Percentiles rank a stretch among this genome's conserved stretches.
Conservation (phyloP, 2,888 invertebrate species). For the Pardosa pseudoannulata region DNA sequence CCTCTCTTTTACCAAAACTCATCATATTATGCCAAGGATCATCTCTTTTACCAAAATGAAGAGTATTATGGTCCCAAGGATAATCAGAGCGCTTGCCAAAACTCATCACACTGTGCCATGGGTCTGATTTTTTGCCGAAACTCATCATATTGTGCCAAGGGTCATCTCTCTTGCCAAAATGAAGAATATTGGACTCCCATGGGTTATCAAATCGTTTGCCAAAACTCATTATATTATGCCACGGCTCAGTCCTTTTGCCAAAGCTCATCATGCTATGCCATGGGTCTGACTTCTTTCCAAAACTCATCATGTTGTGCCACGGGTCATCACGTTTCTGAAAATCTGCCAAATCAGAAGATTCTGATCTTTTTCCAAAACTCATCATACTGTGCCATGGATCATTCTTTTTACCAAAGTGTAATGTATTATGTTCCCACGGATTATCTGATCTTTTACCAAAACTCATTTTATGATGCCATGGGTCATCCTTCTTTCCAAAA, state of each 20-base stretch:
- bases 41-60: slow-evolving; percentile 11
- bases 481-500: background rate
- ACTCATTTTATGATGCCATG: slow-evolving; percentile 33
- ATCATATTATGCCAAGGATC: slow-evolving; percentile 16
- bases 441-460: slow-evolving; percentile 31
- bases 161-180: slow-evolving; percentile 24
- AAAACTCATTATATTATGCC: slow-evolving; percentile 34
- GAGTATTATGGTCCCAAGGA: slow-evolving; percentile 6
- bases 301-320: slow-evolving; percentile 32
- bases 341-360: background rate
- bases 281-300: background rate
- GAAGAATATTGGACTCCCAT: slow-evolving; percentile 10
- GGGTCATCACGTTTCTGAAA: slow-evolving; percentile 1
- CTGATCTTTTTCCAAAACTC: slow-evolving; percentile 34
- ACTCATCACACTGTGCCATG: slow-evolving; percentile 13
- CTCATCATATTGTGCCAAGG: background rate
- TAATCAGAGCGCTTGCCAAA: slow-evolving; percentile 10
- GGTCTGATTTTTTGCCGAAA: background rate
- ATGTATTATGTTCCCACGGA: slow-evolving; percentile 32
- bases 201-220: slow-evolving; percentile 8
- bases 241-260: background rate
- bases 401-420: slow-evolving; percentile 34
- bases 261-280: background rate
- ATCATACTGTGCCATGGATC: background rate
- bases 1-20: slow-evolving; percentile 21